A percentile compares a stretch with the other conserved stretches of the same genome.
Conservation (phyloP, 2,888 invertebrate species). For the Plemyria rubiginata region DNA sequence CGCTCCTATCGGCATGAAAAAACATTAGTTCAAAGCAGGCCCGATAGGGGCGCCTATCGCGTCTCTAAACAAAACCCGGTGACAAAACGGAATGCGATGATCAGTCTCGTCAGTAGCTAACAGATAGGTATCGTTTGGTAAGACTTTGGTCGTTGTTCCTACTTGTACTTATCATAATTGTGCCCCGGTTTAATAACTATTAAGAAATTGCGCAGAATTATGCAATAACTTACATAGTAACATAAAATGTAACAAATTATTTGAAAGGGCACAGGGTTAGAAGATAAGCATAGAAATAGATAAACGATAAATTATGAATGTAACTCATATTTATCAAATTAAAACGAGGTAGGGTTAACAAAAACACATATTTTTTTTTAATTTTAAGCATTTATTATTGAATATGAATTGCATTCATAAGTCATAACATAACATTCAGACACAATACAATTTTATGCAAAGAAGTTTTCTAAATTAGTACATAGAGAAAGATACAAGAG, state of each 20-base stretch:
- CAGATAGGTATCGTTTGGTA: no score
- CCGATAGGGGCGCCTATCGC: no score
- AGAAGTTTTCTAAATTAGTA: slow-evolving; percentile 27
- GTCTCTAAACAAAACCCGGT: no score
- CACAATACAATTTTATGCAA: slow-evolving; percentile 27
- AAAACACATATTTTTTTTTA: slow-evolving; percentile 69
- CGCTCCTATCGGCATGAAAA: no score
- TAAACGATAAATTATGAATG: slow-evolving; percentile 69
- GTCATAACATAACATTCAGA: slow-evolving; percentile 20
- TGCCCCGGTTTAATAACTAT: background rate
- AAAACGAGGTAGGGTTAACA: slow-evolving; percentile 48
- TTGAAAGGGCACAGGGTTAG: slow-evolving; percentile 14
- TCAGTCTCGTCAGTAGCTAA: no score
- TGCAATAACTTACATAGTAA: slow-evolving; percentile 1
- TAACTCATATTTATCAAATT: slow-evolving; percentile 75
- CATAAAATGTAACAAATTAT: slow-evolving; percentile 11
- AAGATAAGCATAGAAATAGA: slow-evolving; percentile 29
- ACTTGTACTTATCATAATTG: no score
- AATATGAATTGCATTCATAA: slow-evolving; percentile 83
- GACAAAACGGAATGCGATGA: no score
- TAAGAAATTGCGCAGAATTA: background rate
- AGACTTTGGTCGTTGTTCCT: no score
- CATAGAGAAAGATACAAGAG: slow-evolving; percentile 21
- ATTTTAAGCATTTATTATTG: slow-evolving; percentile 73
- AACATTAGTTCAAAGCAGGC: no score